These are phyloP conservation scores for Neogobius melanostomus DNA, from an alignment of 2,113 vertebrate species.

Conservation along the genomic window DNA sequence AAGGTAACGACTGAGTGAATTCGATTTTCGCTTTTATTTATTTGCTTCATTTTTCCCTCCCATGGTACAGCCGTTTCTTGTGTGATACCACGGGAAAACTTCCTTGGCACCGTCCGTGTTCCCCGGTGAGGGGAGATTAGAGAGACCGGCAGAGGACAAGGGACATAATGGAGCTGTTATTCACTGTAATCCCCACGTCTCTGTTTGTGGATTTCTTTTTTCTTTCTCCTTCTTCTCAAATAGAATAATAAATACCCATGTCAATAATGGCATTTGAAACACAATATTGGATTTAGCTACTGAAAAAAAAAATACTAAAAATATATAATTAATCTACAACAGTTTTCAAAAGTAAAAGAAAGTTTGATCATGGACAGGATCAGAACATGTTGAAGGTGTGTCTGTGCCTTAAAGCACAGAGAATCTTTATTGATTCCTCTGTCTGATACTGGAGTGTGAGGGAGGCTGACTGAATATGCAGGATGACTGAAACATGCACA, in stretches of 20 bases:
- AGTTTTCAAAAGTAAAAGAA: too few species aligned
- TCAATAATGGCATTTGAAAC: constrained; percentile 43
- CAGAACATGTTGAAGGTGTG: too few species aligned
- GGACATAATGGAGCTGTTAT: constrained; percentile 65
- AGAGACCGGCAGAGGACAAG: constrained; percentile 53
- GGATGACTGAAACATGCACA: too few species aligned
- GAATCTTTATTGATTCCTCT: too few species aligned
- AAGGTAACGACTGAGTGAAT: constrained; percentile 72
- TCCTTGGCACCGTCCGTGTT: constrained; percentile 38
- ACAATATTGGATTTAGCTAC: neutral
- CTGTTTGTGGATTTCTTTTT: constrained; percentile 36
- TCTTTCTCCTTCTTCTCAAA: constrained; percentile 50
- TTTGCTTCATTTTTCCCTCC: constrained; percentile 70
- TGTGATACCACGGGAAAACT: constrained; percentile 56
- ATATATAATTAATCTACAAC: too few species aligned
- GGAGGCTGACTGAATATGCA: too few species aligned
- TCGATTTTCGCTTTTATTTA: constrained; percentile 78
- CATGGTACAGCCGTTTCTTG: constrained; percentile 57
- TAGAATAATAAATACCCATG: constrained; percentile 40
- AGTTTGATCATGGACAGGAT: too few species aligned
- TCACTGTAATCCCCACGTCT: constrained; percentile 55
- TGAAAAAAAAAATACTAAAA: neutral
- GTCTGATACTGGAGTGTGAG: too few species aligned
- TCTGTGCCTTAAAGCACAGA: too few species aligned
- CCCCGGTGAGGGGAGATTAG: constrained; percentile 71